Evolutionary conservation across 1,140 invertebrate species (phyloP).

Genomic region (Lepidurus packardi): DNA sequence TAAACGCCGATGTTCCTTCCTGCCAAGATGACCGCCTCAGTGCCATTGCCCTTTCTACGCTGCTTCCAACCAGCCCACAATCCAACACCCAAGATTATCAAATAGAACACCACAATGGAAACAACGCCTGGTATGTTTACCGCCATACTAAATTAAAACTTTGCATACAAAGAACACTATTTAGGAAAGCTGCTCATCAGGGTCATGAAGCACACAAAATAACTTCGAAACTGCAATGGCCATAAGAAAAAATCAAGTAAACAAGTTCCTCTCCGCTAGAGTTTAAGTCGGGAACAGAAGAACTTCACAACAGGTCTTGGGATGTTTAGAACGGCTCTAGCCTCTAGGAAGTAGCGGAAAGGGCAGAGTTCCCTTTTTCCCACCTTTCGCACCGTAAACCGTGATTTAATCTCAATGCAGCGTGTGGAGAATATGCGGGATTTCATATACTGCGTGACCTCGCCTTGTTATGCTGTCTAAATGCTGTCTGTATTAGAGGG

Average conservation of each 20-base stretch:
- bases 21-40: conserved; percentile 28
- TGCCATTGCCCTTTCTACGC: conserved; percentile 43
- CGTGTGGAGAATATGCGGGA: not conserved
- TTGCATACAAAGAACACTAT: not conserved
- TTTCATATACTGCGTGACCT: not conserved
- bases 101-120: conserved; percentile 64
- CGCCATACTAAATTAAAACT: conserved; percentile 25
- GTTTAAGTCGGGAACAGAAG: too few relatives aligned
- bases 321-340: not conserved
- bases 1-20: conserved; percentile 28
- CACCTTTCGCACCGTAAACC: not conserved
- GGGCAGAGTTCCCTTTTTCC: not conserved
- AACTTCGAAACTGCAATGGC: too few relatives aligned
- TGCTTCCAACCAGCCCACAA: conserved; percentile 65
- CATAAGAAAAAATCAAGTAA: too few relatives aligned
- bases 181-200: not conserved
- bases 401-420: not conserved
- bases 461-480: not conserved
- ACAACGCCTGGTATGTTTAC: conserved; percentile 59
- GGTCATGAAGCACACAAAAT: too few relatives aligned
- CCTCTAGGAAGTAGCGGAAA: conserved; percentile 8
- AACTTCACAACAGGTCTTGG: too few relatives aligned
- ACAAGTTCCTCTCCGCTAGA: too few relatives aligned
- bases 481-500: not conserved
- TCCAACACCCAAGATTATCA: conserved; percentile 61